A percentile compares a stretch with the other conserved stretches of the same genome.
These are phyloP conservation scores for Zaprionus tsacasi DNA, from an alignment of 1,140 invertebrate species.

Conservation along the genomic window DNA sequence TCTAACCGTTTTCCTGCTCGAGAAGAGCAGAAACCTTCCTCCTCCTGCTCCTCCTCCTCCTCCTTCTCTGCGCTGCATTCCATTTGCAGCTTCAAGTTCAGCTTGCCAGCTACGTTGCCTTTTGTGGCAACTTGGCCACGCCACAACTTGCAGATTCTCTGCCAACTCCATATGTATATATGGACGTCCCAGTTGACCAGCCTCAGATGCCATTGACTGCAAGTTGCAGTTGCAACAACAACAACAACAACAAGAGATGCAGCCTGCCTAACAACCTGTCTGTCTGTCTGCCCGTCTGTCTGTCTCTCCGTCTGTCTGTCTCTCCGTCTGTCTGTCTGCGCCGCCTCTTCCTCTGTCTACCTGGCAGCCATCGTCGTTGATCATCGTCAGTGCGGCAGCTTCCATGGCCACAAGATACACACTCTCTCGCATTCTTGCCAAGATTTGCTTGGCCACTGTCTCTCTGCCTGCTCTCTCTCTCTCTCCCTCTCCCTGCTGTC, in stretches of 20 bases:
- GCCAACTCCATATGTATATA: background rate
- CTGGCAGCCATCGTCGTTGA: slow-evolving; percentile 68
- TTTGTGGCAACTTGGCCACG: slow-evolving; percentile 34
- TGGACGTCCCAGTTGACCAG: slow-evolving; percentile 5
- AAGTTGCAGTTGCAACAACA: slow-evolving; percentile 22
- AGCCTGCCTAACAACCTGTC: slow-evolving; percentile 22
- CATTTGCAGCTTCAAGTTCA: slow-evolving; percentile 66
- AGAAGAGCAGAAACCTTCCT: no score
- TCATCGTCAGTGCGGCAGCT: slow-evolving; percentile 51
- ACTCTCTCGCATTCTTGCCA: slow-evolving; percentile 59
- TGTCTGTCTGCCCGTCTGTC: slow-evolving; percentile 39
- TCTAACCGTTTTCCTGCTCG: no score
- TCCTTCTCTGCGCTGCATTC: background rate
- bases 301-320: slow-evolving; percentile 41
- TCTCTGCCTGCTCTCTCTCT: background rate
- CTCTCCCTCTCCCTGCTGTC: background rate
- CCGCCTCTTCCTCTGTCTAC: slow-evolving; percentile 49
- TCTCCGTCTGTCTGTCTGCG: slow-evolving; percentile 16
- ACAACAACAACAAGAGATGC: slow-evolving; percentile 5
- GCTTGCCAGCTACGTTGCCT: slow-evolving; percentile 50
- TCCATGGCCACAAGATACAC: slow-evolving; percentile 47
- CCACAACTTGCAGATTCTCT: slow-evolving; percentile 16
- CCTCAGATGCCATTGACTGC: slow-evolving; percentile 65
- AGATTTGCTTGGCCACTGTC: slow-evolving; percentile 38
- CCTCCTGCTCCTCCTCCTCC: background rate